Conservation (phyloP, 2,113 vertebrate species). For the Panthera tigris region DNA sequence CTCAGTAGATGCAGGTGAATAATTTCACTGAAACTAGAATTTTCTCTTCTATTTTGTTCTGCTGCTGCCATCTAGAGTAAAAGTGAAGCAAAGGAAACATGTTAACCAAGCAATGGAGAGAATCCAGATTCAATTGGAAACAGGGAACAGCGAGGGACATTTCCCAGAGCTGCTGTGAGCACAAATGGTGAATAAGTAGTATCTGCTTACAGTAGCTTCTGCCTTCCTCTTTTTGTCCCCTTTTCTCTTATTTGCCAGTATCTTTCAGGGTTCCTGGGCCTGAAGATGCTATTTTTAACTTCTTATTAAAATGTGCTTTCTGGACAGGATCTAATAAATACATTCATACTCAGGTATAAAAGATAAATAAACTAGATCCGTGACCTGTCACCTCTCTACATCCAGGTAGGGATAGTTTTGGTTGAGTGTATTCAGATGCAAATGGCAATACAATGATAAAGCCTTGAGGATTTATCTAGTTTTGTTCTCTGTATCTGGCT, state of each 20-base stretch:
- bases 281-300: not conserved
- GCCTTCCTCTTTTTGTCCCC: not conserved
- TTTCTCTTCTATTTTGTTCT: slow-evolving; percentile 82
- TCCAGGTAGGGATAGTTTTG: not conserved
- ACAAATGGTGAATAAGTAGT: not conserved
- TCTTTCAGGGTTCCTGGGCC: not conserved
- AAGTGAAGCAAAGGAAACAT: slow-evolving; percentile 40
- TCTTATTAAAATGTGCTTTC: not conserved
- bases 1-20: not conserved
- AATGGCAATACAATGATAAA: not conserved
- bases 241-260: not conserved
- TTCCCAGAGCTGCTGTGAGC: not conserved
- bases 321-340: not conserved
- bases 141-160: not conserved
- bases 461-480: not conserved
- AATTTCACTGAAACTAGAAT: slow-evolving; percentile 8
- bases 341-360: not conserved
- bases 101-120: not conserved
- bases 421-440: not conserved
- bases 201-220: not conserved
- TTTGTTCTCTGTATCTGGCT: not conserved
- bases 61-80: slow-evolving; percentile 87
- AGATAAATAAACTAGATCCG: not conserved
- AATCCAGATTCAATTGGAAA: not conserved
- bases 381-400: not conserved